phyloP scores from a whole-genome alignment of 2,888 invertebrate species.

The Antheraea assamensis region DNA sequence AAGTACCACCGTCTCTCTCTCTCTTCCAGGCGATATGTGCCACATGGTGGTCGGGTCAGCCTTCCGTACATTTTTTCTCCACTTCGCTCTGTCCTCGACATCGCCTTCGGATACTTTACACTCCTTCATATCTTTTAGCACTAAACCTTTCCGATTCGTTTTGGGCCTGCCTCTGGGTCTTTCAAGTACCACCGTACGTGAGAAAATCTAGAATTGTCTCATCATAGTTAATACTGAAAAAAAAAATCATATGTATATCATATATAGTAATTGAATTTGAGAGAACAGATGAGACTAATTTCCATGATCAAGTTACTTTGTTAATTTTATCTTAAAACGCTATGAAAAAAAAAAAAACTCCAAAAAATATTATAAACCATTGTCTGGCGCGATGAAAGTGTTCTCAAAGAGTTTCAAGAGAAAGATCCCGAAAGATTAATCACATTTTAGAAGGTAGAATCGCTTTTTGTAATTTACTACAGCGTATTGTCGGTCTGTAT shows the following conservation, averaged over 20 bases:
- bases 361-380: neutral
- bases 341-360: neutral
- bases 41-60: no score
- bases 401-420: constrained; percentile 13
- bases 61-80: no score
- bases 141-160: no score
- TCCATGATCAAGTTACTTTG: neutral
- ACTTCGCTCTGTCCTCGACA: no score
- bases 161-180: no score
- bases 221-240: no score
- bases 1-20: no score
- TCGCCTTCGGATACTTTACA: no score
- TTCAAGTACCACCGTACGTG: no score
- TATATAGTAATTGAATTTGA: neutral
- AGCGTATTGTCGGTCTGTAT: constrained; percentile 26
- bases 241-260: neutral
- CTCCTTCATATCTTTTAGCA: no score
- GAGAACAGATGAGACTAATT: neutral
- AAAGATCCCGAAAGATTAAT: constrained; percentile 19
- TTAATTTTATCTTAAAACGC: neutral
- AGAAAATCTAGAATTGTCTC: no score
- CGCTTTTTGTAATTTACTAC: constrained; percentile 24
- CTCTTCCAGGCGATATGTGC: no score
- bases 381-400: constrained; percentile 4
- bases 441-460: constrained; percentile 23